A percentile compares a stretch with the other conserved stretches of the same genome.
Evolutionary conservation across 2,113 vertebrate genomes (phyloP).

Genomic region (Hippocampus comes): DNA sequence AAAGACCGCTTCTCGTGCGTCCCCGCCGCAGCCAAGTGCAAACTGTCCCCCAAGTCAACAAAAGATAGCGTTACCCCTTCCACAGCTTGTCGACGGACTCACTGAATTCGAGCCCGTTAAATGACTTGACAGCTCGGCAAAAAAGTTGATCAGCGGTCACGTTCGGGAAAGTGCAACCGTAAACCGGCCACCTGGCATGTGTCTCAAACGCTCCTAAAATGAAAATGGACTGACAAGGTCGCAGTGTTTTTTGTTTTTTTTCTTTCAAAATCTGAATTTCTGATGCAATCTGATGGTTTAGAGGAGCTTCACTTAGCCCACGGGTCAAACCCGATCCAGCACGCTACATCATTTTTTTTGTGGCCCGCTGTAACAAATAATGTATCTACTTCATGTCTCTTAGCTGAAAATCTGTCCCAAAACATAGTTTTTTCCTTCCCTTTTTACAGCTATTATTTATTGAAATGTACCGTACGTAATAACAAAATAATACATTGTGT

Average conservation of each 20-base stretch:
- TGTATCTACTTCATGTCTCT: not conserved
- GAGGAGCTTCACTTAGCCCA: too few species aligned
- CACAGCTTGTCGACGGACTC: constrained; percentile 56
- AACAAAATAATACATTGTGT: too few species aligned
- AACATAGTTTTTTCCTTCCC: not conserved
- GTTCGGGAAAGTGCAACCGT: constrained; percentile 57
- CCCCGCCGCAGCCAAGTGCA: constrained; percentile 48
- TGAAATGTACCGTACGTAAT: too few species aligned
- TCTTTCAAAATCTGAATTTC: not conserved
- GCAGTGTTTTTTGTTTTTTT: not conserved
- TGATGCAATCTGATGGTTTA: not conserved
- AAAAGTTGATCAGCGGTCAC: constrained; percentile 10
- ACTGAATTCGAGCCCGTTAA: constrained; percentile 45
- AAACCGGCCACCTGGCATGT: constrained; percentile 64
- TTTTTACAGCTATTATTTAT: not conserved
- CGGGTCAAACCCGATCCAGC: not conserved
- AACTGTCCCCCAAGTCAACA: constrained; percentile 46
- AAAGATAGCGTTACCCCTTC: constrained; percentile 58
- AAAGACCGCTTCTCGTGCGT: constrained; percentile 52
- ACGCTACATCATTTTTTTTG: not conserved
- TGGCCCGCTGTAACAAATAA: not conserved
- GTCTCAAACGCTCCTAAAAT: constrained; percentile 54
- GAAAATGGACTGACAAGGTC: constrained; percentile 53
- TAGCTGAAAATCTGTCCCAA: not conserved
- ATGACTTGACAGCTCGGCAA: constrained; percentile 49